These are phyloP conservation scores for Keiferia lycopersicella DNA, from an alignment of 2,888 invertebrate genomes.

Conservation along the genomic window DNA sequence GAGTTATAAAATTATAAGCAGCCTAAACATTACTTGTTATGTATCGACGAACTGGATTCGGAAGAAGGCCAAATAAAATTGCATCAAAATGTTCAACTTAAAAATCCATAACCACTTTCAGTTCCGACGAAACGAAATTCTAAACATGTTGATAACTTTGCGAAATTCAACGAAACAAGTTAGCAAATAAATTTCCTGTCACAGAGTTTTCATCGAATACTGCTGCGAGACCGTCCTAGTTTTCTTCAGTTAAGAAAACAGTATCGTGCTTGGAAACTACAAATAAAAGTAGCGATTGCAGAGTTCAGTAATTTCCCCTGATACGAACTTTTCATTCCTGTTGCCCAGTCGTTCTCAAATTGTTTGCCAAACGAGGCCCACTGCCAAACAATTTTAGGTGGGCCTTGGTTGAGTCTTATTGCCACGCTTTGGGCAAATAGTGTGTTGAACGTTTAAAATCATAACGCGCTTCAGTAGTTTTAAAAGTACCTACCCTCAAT, in stretches of 20 bases:
- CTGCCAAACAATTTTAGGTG: background rate
- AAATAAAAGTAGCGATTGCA: slow-evolving; percentile 51
- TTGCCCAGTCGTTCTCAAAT: slow-evolving; percentile 28
- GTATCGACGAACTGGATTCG: too few species aligned
- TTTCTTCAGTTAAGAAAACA: slow-evolving; percentile 17
- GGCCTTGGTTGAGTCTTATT: background rate
- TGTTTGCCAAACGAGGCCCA: background rate
- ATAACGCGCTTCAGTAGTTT: too few species aligned
- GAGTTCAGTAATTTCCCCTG: slow-evolving; percentile 60
- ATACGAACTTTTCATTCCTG: slow-evolving; percentile 52
- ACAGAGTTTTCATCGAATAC: slow-evolving; percentile 7
- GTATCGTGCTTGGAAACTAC: slow-evolving; percentile 25
- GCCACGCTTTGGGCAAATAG: too few species aligned
- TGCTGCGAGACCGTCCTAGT: slow-evolving; percentile 1
- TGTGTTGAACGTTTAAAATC: too few species aligned
- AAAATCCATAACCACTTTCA: background rate
- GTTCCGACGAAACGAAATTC: background rate
- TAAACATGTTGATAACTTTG: slow-evolving; percentile 9
- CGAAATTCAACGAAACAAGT: slow-evolving; percentile 5
- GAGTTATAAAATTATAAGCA: too few species aligned
- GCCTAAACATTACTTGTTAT: too few species aligned
- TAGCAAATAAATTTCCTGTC: slow-evolving; percentile 16
- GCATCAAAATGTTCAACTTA: background rate
- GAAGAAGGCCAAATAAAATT: background rate
- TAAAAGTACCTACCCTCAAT: too few species aligned